Conservation (phyloP, 2,888 invertebrate genomes). For the Rapana venosa region DNA sequence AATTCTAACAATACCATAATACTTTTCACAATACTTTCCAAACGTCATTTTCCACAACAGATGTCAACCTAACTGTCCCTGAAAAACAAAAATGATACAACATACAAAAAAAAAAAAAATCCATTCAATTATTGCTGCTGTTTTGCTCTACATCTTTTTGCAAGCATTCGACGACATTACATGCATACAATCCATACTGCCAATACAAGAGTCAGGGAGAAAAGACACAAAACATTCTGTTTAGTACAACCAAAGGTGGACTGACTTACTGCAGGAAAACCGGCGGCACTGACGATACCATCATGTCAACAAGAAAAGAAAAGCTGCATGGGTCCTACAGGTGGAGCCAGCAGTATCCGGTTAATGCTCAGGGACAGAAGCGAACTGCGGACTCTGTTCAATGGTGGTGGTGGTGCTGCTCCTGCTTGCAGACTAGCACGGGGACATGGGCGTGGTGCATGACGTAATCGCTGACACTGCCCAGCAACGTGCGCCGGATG, state of each 20-base stretch:
- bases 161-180: too few species aligned
- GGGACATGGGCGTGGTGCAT: slow-evolving; percentile 54
- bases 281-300: neutral
- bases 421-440: slow-evolving; percentile 51
- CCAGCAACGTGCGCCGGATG: slow-evolving; percentile 50
- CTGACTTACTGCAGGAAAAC: neutral
- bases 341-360: neutral
- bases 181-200: too few species aligned
- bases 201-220: too few species aligned
- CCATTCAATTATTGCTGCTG: too few species aligned
- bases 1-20: too few species aligned
- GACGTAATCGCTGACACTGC: slow-evolving; percentile 53
- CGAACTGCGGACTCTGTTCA: neutral
- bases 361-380: neutral
- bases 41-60: too few species aligned
- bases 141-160: too few species aligned
- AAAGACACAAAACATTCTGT: too few species aligned
- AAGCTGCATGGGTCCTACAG: neutral
- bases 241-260: neutral
- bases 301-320: neutral
- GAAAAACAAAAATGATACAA: too few species aligned
- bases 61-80: too few species aligned
- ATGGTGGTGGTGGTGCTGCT: slow-evolving; percentile 48
- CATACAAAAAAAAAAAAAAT: too few species aligned
- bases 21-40: too few species aligned